Percentiles rank a stretch among this genome's conserved stretches.
phyloP scores from a whole-genome alignment of 2,113 vertebrate species.

The Myotis brandtii region DNA sequence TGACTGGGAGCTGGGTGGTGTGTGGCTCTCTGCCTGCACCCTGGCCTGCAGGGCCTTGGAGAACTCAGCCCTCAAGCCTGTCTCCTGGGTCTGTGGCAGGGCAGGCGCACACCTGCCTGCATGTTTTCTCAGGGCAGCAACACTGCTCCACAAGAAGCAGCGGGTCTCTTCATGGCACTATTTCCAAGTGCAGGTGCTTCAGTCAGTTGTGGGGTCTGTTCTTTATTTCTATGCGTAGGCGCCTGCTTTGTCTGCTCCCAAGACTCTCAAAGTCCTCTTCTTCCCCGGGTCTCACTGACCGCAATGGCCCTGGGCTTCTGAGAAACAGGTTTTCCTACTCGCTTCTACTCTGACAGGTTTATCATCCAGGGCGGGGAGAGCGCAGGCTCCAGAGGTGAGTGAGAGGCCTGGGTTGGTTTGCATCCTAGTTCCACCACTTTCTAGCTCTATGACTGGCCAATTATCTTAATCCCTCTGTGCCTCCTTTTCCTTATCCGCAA shows the following conservation, averaged over 20 bases:
- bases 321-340: slow-evolving; percentile 9
- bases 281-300: neutral
- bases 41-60: neutral
- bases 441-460: neutral
- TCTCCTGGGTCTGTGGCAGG: neutral
- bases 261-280: neutral
- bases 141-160: neutral
- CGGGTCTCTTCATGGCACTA: neutral
- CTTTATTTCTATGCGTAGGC: neutral
- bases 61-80: neutral
- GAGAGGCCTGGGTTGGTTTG: neutral
- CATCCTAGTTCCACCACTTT: neutral
- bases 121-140: neutral
- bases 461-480: neutral
- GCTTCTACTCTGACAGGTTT: neutral
- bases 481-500: slow-evolving; percentile 38
- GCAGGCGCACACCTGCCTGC: neutral
- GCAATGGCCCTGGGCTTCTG: neutral
- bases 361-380: neutral
- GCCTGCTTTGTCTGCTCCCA: neutral
- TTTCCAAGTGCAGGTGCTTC: neutral
- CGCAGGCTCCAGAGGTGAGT: neutral
- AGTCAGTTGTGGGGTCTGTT: neutral
- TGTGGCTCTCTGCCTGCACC: neutral
- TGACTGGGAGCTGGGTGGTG: neutral